Evolutionary conservation across 2,113 vertebrate species (phyloP).

Genomic region (Plecotus auritus): DNA sequence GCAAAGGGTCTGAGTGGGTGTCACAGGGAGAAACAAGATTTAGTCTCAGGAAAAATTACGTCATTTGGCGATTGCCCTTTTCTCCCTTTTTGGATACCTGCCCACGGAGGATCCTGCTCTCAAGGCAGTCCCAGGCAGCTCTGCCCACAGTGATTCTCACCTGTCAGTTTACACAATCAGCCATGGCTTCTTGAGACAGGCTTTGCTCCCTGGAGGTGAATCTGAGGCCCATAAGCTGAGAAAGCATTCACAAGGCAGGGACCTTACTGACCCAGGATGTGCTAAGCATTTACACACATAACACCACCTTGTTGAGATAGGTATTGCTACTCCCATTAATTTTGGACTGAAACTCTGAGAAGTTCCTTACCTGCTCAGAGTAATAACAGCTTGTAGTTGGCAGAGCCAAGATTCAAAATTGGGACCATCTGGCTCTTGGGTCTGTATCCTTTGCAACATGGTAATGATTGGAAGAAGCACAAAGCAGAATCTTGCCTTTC

Average conservation of each 20-base stretch:
- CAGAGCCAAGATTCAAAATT: neutral
- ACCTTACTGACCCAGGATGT: accelerated
- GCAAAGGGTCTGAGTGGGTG: neutral
- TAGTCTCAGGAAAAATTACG: neutral
- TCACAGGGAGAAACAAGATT: neutral
- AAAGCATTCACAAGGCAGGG: neutral
- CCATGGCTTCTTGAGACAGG: neutral
- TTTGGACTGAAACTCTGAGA: neutral
- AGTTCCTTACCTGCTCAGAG: neutral
- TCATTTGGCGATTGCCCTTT: neutral
- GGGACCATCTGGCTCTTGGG: too few relatives aligned
- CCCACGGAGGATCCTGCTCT: neutral
- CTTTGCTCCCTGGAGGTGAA: neutral
- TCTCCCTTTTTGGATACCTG: neutral
- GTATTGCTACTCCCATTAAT: neutral
- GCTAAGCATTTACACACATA: neutral
- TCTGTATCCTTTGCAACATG: neutral
- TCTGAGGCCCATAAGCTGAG: neutral
- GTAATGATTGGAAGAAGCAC: neutral
- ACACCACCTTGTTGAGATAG: neutral
- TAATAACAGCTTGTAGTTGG: neutral
- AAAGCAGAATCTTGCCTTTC: neutral
- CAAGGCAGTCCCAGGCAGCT: neutral
- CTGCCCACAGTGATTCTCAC: too few relatives aligned
- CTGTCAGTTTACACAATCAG: neutral